Evolutionary conservation across 2,888 invertebrate species (phyloP), one percentile per base, ranked within the genome.

Genomic region (Caenorhabditis doughertyi): DNA sequence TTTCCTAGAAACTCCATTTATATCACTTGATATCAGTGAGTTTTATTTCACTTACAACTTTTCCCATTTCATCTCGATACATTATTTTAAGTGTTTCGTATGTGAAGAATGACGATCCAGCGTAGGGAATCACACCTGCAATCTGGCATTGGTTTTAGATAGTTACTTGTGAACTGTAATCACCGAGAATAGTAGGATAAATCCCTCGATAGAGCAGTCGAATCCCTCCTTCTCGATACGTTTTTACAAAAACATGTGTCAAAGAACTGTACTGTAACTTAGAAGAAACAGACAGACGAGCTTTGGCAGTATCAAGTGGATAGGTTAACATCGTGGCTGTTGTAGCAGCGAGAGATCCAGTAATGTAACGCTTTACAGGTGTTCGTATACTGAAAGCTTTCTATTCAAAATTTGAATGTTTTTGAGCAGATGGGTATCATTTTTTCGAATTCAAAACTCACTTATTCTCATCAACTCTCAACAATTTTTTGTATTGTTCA

Each of bases 291-390:
- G 87, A 83, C 11, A 87, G 74, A 11, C 84, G 64, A 16, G 89
- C 99, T 88, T 98, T 94, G 25, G 97, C 98, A 92, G 98, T 93
- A 93, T 99, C 99, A 89, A 99, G 93, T 0, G 99, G 99, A 93
- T 99, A 99, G 0, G 98, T 99, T 71, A 95, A 93, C 49, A 95
- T 94, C 92, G 97, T 97, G 5, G 98, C 97, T 68, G 98, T 97
- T 64, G 96, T 95, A 13, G 98, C 99, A 3, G 99, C 98, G 89
- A 98, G 92, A 0, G 98, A 96, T 0, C 99, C 99, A 42, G 98
- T 96, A 58, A 97, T 82, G 92, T 97, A 95, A 89, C 95, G 94
- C 73, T 93, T 93, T 7, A 93, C 88, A 35, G 93, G 93, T 18
- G 93, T 92, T 47, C 92, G 85, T 80, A 91, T 89, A 82, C 93